Base-by-base conservation (phyloP, 1,140 invertebrate species). In the Triops longicaudatus region DNA sequence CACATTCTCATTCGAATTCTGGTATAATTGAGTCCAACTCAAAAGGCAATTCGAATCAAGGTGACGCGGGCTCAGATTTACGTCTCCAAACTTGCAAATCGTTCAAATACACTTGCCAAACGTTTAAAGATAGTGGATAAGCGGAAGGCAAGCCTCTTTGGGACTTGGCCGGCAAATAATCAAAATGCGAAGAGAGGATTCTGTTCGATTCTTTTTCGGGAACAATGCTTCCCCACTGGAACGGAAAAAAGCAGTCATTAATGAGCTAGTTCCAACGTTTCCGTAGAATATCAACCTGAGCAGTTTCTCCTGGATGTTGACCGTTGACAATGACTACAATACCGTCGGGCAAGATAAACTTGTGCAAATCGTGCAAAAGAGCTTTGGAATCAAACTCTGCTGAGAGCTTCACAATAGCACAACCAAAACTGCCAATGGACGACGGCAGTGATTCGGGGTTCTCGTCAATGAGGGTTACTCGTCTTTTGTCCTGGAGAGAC, bases 1-100 rank as follows among this genome's bases (percentile, higher is more conserved):
- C 78, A 71, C 78, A 78, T 78, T 72, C 28, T 78, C 26, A 37
- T 43, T 72, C 74, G 50, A 63, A 63, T 63, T 12, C 17, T 63
- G 50, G 22, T 17, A 6, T 22, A 63, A 63, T 17, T 17, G n/a
- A 63, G 6, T 63, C 3, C 50, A 63, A 63, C 50, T 3, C 14
- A 63, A 10, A 5, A 22, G 14, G 50, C 22, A n/a, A n/a, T n/a
- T n/a, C n/a, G n/a, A n/a, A n/a, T 22, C 17, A 63, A 17, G 50
- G 22, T 17, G 50, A 63, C 14, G 22, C 17, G 2, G 50, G 50
- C 22, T 63, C 17, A 22, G 50, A 14, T 22, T 63, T 63, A 22
- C 50, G 50, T 63, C 50, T 63, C 50, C 50, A 63, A 63, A 63
- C 50, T 63, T 63, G 50, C 50, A 63, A 63, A 22, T 63, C 50